Evolutionary conservation across 2,888 invertebrate species (phyloP).

Genomic region (Heliconius sara): DNA sequence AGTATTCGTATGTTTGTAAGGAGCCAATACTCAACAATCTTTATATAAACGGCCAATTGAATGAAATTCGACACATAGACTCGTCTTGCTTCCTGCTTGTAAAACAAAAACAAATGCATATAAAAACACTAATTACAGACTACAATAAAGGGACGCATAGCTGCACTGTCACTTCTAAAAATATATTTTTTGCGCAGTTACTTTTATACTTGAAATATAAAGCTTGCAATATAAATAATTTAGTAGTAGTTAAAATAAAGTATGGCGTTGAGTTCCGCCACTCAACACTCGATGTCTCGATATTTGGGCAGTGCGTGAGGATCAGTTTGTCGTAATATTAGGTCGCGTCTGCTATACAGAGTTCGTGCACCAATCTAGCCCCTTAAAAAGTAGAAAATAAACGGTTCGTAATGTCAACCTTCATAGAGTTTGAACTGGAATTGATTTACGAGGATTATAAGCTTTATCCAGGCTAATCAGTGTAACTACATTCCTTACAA

Average conservation of each 20-base stretch:
- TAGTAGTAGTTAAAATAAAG: neutral
- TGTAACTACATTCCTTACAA: no score
- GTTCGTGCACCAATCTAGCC: no score
- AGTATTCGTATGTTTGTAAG: neutral
- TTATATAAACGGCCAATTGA: slow-evolving; percentile 14
- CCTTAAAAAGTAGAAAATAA: no score
- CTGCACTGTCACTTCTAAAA: slow-evolving; percentile 27
- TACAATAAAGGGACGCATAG: neutral
- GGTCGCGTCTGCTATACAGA: neutral
- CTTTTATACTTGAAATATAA: neutral
- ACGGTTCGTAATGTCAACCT: no score
- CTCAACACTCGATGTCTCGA: neutral
- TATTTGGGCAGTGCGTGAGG: neutral
- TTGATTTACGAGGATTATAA: no score
- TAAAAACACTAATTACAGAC: slow-evolving; percentile 27
- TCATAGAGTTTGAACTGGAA: no score
- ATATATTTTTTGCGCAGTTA: neutral
- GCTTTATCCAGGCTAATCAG: no score
- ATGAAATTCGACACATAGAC: slow-evolving; percentile 30
- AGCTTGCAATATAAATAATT: neutral
- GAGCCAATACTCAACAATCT: slow-evolving; percentile 21
- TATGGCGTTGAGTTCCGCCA: neutral
- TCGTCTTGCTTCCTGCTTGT: slow-evolving; percentile 41
- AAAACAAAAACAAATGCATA: slow-evolving; percentile 24
- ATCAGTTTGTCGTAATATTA: neutral